phyloP scores from a whole-genome alignment of 2,797 vertebrate species.

The Lindbergichthys nudifrons region DNA sequence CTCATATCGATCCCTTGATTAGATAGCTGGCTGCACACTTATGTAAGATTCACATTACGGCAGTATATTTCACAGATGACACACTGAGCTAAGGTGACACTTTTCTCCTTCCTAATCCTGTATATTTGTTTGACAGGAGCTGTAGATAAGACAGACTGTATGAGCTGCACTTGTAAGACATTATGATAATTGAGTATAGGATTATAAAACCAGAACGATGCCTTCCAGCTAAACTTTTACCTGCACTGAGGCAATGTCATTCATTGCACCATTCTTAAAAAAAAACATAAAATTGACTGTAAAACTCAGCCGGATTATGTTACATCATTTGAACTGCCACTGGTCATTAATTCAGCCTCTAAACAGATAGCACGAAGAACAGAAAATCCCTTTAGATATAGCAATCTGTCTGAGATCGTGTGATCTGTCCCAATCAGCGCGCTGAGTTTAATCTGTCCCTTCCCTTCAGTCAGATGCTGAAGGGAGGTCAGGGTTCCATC shows the following conservation, averaged over 20 bases:
- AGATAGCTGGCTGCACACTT: conserved; percentile 25
- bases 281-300: neutral
- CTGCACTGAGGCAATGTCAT: neutral
- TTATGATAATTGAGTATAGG: neutral
- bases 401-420: neutral
- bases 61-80: conserved; percentile 16
- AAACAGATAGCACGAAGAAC: conserved; percentile 5
- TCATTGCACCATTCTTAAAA: neutral
- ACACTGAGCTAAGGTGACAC: conserved; percentile 18
- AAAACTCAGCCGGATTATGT: neutral
- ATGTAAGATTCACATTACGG: conserved; percentile 21
- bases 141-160: neutral
- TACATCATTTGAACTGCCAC: conserved; percentile 5
- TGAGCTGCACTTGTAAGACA: neutral
- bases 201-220: neutral
- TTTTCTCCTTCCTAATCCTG: too few species aligned
- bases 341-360: conserved; percentile 2
- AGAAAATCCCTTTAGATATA: conserved; percentile 4
- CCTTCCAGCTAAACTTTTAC: neutral
- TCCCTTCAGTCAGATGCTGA: conserved; percentile 1
- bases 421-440: conserved; percentile 18
- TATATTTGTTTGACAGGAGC: conserved; percentile 6
- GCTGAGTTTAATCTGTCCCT: conserved; percentile 14
- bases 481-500: neutral
- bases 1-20: conserved; percentile 22